Percentiles rank a stretch among this genome's conserved stretches.
These are phyloP conservation scores for Cladopsammia gracilis DNA, from an alignment of 64 coral and sea anemone species.

Conservation along the genomic window DNA sequence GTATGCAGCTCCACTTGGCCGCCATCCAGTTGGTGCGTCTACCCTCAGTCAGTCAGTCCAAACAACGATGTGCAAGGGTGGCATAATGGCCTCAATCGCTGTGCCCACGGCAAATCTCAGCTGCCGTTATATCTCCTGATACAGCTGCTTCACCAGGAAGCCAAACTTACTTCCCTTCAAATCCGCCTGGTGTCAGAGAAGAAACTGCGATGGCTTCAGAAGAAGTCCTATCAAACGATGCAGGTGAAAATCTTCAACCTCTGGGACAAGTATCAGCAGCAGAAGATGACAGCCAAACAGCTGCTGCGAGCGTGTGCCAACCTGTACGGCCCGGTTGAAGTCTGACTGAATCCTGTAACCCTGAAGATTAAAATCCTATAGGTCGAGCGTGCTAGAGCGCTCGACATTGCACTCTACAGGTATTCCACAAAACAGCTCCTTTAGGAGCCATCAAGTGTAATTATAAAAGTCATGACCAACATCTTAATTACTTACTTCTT, in stretches of 20 bases:
- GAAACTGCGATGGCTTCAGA: slow-evolving; percentile 3
- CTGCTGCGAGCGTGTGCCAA: slow-evolving; percentile 6
- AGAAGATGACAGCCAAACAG: background rate
- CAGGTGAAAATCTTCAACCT: background rate
- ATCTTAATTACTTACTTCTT: too few species aligned
- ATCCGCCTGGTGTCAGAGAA: slow-evolving; percentile 56
- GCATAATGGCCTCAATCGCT: background rate
- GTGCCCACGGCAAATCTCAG: background rate
- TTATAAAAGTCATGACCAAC: too few species aligned
- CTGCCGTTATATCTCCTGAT: slow-evolving; percentile 38
- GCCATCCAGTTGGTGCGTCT: too few species aligned
- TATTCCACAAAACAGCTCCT: background rate
- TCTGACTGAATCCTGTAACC: too few species aligned
- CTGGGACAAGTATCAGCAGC: background rate
- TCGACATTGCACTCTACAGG: background rate
- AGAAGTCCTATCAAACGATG: background rate
- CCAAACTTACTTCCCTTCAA: slow-evolving; percentile 24
- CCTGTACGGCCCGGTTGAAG: background rate
- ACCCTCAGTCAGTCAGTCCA: background rate
- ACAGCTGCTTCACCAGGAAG: slow-evolving; percentile 30
- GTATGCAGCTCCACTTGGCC: background rate
- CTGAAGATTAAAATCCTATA: background rate
- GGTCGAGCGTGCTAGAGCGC: background rate
- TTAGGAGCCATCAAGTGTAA: too few species aligned
- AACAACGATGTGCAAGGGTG: background rate